Conservation (phyloP, 2,113 vertebrate genomes). For the Pomatostomus ruficeps region DNA sequence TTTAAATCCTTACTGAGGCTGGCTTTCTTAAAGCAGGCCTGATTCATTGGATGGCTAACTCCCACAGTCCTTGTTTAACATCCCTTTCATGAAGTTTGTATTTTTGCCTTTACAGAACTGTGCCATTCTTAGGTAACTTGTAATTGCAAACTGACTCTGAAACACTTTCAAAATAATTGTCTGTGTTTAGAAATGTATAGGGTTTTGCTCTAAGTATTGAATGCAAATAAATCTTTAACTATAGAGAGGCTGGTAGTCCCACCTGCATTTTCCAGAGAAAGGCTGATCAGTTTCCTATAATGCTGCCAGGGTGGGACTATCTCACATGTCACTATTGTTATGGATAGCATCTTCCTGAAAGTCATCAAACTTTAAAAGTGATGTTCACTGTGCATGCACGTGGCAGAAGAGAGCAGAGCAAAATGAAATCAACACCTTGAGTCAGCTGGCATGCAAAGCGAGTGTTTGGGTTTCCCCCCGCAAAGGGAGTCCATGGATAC, state of each 20-base stretch:
- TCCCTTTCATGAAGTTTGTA: neutral
- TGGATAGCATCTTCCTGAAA: neutral
- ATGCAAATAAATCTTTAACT: neutral
- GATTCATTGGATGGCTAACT: neutral
- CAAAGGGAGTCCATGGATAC: fast-evolving
- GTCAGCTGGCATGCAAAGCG: neutral
- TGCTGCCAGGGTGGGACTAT: neutral
- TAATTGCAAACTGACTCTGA: neutral
- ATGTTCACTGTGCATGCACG: neutral
- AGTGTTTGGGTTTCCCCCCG: fast-evolving
- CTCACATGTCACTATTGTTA: neutral
- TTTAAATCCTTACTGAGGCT: neutral
- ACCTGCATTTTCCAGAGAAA: neutral
- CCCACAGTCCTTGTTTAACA: neutral
- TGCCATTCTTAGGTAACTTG: neutral
- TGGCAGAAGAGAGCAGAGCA: neutral
- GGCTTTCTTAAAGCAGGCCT: neutral
- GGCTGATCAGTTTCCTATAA: neutral
- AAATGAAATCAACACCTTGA: neutral
- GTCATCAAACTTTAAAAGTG: neutral
- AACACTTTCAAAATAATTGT: neutral
- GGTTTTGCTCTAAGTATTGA: neutral
- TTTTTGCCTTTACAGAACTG: neutral
- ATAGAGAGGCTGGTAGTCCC: neutral
- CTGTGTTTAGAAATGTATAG: neutral